Evolutionary conservation across 2,113 vertebrate genomes (phyloP), one percentile per base, ranked within the genome.

Genomic region (Sorex araneus): DNA sequence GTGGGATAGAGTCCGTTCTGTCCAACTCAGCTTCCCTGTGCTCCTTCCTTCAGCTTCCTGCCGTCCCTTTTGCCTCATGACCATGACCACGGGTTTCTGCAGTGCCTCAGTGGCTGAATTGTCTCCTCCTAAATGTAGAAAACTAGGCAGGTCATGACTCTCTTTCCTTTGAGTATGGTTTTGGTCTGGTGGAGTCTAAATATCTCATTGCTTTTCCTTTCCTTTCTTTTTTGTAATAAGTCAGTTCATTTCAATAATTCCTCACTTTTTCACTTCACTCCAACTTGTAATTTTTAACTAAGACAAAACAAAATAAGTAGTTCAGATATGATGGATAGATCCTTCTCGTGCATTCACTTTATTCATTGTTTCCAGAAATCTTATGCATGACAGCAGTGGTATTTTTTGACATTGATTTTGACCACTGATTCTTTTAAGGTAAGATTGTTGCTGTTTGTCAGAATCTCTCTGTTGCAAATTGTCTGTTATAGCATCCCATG

Each of bases 11-110:
- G 64, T 28, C 64, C 30, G 25, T 27, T 66, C 10, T 2, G 27
- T 2, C 15, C 67, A 69, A 32, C 13, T 32, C 28, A 69, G n/a
- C 15, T 16, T 69, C 11, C 28, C 9, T 28, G 2, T 45, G 0
- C 34, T 27, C 50, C 76, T 2, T 21, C 67, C 30, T 12, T 4
- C 76, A 32, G 18, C 16, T 54, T 66, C 47, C 23, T 9, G 23
- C 25, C 27, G 3, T 85, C 34, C 57, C 6, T 6, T n/a, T 28
- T 74, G 28, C 3, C 40, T 86, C 64, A 4, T 60, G 54, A 54
- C 70, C 63, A 15, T 36, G 9, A 2, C 34, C 1, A 7, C 0
- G 4, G 18, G 40, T 40, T 21, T 30, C 2, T 0, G 1, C 18
- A 23, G 6, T 30, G 64, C 21, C 25, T 28, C 27, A 28, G 15